These are phyloP conservation scores for Cybosia mesomella DNA, from an alignment of 2,888 invertebrate genomes.

Conservation along the genomic window DNA sequence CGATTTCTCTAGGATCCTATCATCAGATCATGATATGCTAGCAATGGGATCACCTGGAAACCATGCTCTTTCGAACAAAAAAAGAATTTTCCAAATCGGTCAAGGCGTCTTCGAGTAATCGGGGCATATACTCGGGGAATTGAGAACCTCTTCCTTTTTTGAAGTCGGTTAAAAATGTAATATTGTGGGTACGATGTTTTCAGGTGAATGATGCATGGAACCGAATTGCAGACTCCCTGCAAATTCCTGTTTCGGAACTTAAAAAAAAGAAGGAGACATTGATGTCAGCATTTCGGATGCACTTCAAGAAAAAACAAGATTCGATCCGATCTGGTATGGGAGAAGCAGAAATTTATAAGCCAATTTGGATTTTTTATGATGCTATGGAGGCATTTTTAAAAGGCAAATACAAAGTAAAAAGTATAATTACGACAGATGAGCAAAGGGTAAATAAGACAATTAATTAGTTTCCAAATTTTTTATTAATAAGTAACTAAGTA, in stretches of 20 bases:
- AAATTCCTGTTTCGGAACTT: constrained; percentile 33
- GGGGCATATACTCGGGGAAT: no score
- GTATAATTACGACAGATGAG: constrained; percentile 7
- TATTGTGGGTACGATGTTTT: constrained; percentile 26
- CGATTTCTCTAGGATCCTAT: no score
- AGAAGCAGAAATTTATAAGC: constrained; percentile 38
- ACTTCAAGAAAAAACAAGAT: constrained; percentile 36
- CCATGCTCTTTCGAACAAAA: no score
- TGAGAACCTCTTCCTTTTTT: no score
- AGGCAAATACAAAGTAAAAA: constrained; percentile 27
- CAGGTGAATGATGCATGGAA: constrained; percentile 39
- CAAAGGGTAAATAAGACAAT: constrained; percentile 32
- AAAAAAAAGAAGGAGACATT: constrained; percentile 32
- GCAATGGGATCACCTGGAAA: no score
- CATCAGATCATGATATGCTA: no score
- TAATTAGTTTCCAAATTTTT: no score
- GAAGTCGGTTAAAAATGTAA: no score
- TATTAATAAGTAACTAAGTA: no score
- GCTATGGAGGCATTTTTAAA: constrained; percentile 38
- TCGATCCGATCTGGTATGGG: constrained; percentile 30
- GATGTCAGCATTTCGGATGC: constrained; percentile 36
- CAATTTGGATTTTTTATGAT: constrained; percentile 39
- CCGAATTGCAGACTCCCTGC: constrained; percentile 33
- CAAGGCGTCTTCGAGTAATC: no score
- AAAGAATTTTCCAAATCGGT: no score